Evolutionary conservation across 2,888 invertebrate genomes (phyloP), one percentile per base, ranked within the genome.

Genomic region (Rhabditophanes sp.): DNA sequence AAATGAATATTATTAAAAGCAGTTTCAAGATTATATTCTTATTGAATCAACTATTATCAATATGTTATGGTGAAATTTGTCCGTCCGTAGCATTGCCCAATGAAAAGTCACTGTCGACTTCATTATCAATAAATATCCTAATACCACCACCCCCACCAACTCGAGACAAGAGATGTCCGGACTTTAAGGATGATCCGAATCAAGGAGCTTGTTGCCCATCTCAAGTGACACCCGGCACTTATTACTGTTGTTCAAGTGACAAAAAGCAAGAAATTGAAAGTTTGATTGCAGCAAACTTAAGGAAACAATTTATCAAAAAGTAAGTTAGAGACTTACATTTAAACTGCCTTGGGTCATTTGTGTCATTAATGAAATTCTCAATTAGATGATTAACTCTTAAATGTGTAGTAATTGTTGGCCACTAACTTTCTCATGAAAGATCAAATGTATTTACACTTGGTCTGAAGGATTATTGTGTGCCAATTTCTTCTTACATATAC

Each of bases 131-230:
- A n/a, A n/a, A n/a, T n/a, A n/a, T n/a, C n/a, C n/a, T n/a, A n/a
- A n/a, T n/a, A n/a, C n/a, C n/a, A n/a, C n/a, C n/a, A n/a, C n/a
- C n/a, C n/a, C n/a, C n/a, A n/a, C n/a, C n/a, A n/a, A n/a, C n/a
- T n/a, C n/a, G n/a, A n/a, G n/a, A n/a, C 11, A 42, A 42, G 23
- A 33, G 21, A 14, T 45, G 45, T 31, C 45, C 45, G 15, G 46
- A 37, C 20, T 45, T 45, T 39, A 45, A 45, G 12, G 46, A 42
- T 24, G 28, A 33, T 14, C 27, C 25, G 14, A 24, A 22, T 9
- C 33, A 46, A 18, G 18, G 20, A 6, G 24, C 8, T 7, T 45
- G 45, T 30, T 45, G 45, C 19, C 46, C 41, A 12, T 45, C 45
- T 5, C 18, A 32, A 20, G 41, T 45, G 22, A 46, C 41, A 7